Evolutionary conservation across 1,140 invertebrate species (phyloP), one percentile per base, ranked within the genome.

Genomic region (Micrasema longulum): DNA sequence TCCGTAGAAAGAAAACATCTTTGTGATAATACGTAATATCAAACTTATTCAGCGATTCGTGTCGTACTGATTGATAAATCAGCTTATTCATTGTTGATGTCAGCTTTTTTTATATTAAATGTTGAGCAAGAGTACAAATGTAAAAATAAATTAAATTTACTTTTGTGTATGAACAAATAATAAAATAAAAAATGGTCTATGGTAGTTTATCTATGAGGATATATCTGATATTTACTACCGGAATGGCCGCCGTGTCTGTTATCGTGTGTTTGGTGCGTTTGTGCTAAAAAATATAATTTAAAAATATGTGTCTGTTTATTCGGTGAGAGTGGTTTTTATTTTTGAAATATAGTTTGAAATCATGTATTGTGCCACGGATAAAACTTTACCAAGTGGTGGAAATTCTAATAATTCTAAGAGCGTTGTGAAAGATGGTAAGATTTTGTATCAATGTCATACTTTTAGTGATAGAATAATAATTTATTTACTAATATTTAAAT

Each of bases 361-460:
- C 79, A 85, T 85, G 83, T 82, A 85, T 77, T 85, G 83, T 83
- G 82, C 82, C 77, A 82, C 80, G 80, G 83, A 85, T 81, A 85
- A 85, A 84, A 82, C 81, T 78, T 82, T 84, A 76, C 79, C 83
- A 75, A 82, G 81, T 81, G 82, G 83, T 79, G 84, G 82, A 79
- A 82, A 83, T 77, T 85, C 83, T 69, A 82, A 85, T 77, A 83
- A 83, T 79, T 81, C 83, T 68, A 85, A 83, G 81, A 84, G 82
- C 79, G 82, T 65, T 55, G 69, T 84, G 81, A 85, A 84, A 85
- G 83, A 85, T 79, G 81, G 83, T 84, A 84, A 83, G 83, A 84
- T 84, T 82, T 78, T 80, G 76, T 45, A 69, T 69, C 66, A 78
- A 80, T 82, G n/a, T n/a, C 80, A 82, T 64, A 77, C 65, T 74